Evolutionary conservation across 1,140 invertebrate genomes (phyloP).

Genomic region (Microplitis demolitor): DNA sequence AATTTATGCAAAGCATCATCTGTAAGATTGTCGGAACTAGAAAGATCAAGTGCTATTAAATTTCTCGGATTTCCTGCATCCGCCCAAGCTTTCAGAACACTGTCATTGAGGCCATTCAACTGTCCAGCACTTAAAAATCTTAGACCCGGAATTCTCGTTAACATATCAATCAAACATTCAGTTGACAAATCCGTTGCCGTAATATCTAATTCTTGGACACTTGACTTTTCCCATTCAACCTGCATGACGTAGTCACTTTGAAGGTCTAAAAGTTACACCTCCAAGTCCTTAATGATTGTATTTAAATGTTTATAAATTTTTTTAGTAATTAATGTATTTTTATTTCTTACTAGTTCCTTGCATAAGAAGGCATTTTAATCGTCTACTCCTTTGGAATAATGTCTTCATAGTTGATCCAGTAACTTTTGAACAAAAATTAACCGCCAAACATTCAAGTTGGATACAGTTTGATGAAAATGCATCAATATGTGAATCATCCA

Average conservation of each 20-base stretch:
- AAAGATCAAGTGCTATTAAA: constrained; percentile 89
- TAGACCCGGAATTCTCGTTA: constrained; percentile 85
- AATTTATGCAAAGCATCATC: constrained; percentile 94
- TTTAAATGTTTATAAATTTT: constrained; percentile 5
- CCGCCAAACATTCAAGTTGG: constrained; percentile 93
- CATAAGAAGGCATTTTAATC: constrained; percentile 91
- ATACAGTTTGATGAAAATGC: constrained; percentile 95
- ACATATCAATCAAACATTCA: constrained; percentile 91
- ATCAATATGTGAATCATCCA: constrained; percentile 98
- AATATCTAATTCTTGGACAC: constrained; percentile 93
- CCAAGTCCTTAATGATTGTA: constrained; percentile 10
- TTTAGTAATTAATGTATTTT: not conserved
- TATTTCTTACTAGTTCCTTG: constrained; percentile 87
- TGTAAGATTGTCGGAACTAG: constrained; percentile 92
- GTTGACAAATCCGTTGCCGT: constrained; percentile 94
- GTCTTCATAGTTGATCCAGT: constrained; percentile 96
- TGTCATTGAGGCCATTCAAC: constrained; percentile 96
- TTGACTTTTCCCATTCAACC: constrained; percentile 97
- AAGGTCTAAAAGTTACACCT: constrained; percentile 67
- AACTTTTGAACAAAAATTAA: constrained; percentile 96
- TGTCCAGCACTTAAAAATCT: constrained; percentile 93
- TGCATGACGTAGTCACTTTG: constrained; percentile 90
- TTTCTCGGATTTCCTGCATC: constrained; percentile 85
- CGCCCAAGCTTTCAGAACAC: constrained; percentile 87
- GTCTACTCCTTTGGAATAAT: constrained; percentile 90